Conservation (phyloP, 2,113 vertebrate genomes). For the Tringa solitaria region DNA sequence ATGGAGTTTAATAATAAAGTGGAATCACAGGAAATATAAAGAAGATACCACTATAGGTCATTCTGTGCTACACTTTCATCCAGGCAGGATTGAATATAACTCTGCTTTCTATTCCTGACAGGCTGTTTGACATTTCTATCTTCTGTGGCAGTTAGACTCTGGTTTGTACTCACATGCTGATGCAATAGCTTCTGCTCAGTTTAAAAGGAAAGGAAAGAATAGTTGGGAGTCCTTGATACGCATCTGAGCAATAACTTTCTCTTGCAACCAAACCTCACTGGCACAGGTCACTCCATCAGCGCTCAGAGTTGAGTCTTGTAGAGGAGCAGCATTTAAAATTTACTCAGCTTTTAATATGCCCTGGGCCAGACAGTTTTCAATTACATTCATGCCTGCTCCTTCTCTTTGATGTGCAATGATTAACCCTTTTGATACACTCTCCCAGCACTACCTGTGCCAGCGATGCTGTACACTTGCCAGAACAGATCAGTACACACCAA, state of each 20-base stretch:
- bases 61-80: background rate
- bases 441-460: background rate
- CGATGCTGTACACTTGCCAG: background rate
- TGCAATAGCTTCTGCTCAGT: conserved; percentile 10
- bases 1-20: conserved; percentile 2
- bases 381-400: background rate
- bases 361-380: background rate
- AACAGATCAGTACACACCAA: background rate
- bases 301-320: background rate
- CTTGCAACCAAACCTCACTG: background rate
- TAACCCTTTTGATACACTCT: background rate
- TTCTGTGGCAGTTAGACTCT: background rate
- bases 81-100: background rate
- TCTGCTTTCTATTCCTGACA: conserved; percentile 13
- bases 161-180: background rate
- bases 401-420: background rate
- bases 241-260: conserved; percentile 14
- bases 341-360: background rate
- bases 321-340: conserved; percentile 1
- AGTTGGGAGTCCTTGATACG: background rate
- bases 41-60: background rate
- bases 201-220: background rate
- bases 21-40: background rate
- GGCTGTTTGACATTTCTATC: conserved; percentile 28
- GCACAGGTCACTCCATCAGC: background rate